phyloP scores from a whole-genome alignment of 2,888 invertebrate genomes.

The Drosophila heteroneura region DNA sequence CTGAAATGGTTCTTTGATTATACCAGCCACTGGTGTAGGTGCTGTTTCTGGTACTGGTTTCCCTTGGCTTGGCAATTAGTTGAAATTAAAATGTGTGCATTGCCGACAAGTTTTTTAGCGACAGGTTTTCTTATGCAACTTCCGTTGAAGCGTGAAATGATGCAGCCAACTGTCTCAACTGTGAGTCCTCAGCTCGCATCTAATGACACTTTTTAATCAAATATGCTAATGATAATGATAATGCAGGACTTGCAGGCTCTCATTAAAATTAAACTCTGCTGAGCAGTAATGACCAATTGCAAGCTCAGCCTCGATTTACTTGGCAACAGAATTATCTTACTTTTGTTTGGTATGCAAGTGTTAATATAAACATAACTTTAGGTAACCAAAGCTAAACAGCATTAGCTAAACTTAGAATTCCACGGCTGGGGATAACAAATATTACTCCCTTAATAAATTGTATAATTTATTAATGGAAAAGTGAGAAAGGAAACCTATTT shows the following conservation, averaged over 20 bases:
- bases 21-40: constrained; percentile 7
- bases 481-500: not conserved
- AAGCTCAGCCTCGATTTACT: constrained; percentile 2
- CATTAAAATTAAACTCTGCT: constrained; percentile 59
- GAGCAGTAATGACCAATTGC: constrained; percentile 17
- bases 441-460: not conserved
- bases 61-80: constrained; percentile 68
- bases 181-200: constrained; percentile 32
- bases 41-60: constrained; percentile 20
- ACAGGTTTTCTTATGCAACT: constrained; percentile 65
- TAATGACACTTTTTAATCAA: constrained; percentile 82
- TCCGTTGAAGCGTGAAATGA: constrained; percentile 70
- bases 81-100: constrained; percentile 76
- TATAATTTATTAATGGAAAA: not conserved
- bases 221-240: constrained; percentile 82
- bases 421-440: not conserved
- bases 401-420: not conserved
- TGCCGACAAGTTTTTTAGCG: constrained; percentile 60
- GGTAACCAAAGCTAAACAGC: not conserved
- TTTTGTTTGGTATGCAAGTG: not conserved
- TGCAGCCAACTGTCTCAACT: constrained; percentile 43
- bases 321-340: not conserved
- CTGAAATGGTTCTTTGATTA: constrained; percentile 2
- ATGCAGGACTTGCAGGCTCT: constrained; percentile 54
- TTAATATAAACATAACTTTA: not conserved